Base-by-base conservation (phyloP, 1,140 invertebrate genomes). In the Dreissena rostriformis region DNA sequence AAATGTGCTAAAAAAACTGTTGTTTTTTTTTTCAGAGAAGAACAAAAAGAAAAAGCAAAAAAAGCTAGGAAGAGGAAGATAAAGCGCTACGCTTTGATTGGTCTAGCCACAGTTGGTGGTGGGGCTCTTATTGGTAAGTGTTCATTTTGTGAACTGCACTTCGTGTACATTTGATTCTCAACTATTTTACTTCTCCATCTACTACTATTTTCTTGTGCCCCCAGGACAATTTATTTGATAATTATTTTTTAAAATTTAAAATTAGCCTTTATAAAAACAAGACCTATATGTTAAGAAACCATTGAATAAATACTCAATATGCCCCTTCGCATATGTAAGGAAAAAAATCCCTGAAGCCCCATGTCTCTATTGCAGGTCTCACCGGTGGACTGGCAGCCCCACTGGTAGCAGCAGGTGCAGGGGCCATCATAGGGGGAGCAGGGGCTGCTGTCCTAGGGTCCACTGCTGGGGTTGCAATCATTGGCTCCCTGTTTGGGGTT, bases 401-500 rank as follows among this genome's bases (percentile, higher is more conserved):
- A 29, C 92, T 96, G 19, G 95, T 96, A 74, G 96, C 95, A 52
- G 94, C 95, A 55, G 95, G 96, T n/a, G 93, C 96, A 15, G 95
- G 94, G 11, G 94, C 95, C 63, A 91, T 94, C 51, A 92, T 94
- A 39, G 93, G 92, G 83, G 94, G 95, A 55, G 94, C 95, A 52
- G 94, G 94, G 29, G 95, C 95, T 61, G 95, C 95, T 24, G 95
- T 94, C 15, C 90, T 96, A 6, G 94, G 95, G 14, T 94, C 95
- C 14, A 93, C 94, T 52, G 95, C 95, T 29, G 96, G 96, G 22
- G 93, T 95, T 12, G 95, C 96, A 49, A 94, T 96, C 53, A 95
- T 96, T 73, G 95, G 95, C 6, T 96, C 96, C 5, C 90, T 96
- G 67, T 96, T 96, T 93, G 96, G 96, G 55, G 95, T 95, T 11